phyloP scores from a whole-genome alignment of 2,797 vertebrate genomes.

The Darevskia nairensis region DNA sequence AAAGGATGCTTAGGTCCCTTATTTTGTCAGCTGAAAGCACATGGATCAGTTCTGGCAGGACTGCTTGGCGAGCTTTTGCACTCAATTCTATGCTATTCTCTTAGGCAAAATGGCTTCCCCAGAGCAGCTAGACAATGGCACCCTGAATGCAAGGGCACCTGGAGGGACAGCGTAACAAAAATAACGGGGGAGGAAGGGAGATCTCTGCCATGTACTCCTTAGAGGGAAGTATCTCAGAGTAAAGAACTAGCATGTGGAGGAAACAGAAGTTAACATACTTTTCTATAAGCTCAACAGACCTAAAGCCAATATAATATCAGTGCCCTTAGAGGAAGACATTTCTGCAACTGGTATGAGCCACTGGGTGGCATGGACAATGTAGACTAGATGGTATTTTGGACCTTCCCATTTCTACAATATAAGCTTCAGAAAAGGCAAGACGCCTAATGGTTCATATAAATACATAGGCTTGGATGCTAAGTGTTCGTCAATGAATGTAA shows the following conservation, averaged over 20 bases:
- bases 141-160: background rate
- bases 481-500: background rate
- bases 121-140: background rate
- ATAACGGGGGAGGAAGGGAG: background rate
- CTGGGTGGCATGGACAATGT: background rate
- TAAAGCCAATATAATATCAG: too few species aligned
- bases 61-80: too few species aligned
- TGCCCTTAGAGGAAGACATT: background rate
- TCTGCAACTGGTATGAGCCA: background rate
- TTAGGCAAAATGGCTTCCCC: too few species aligned
- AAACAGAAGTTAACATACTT: fast-evolving
- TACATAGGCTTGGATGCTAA: background rate
- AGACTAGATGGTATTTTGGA: background rate
- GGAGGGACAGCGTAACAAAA: background rate
- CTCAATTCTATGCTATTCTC: background rate
- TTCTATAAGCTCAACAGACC: background rate
- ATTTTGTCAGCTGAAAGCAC: background rate
- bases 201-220: background rate
- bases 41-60: background rate
- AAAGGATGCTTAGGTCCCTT: background rate
- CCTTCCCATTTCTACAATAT: background rate
- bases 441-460: background rate
- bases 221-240: background rate
- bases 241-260: background rate
- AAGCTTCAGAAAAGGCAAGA: background rate